Evolutionary conservation across 2,113 vertebrate species (phyloP).

Genomic region (Sciurus niger): DNA sequence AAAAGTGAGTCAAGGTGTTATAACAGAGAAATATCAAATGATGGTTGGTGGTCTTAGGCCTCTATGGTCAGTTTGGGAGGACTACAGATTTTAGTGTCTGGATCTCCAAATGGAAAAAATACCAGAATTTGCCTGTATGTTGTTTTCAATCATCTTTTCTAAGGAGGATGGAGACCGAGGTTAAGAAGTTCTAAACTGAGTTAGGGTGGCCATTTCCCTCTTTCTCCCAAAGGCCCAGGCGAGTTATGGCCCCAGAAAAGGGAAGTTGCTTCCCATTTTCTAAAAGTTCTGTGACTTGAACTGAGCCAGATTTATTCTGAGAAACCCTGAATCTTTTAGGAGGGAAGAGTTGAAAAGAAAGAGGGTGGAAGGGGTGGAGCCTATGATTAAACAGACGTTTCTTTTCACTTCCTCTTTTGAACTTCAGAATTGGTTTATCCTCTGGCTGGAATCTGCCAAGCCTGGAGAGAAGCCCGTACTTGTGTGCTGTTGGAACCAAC

Average conservation of each 20-base stretch:
- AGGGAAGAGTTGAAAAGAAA: slow-evolving; percentile 43
- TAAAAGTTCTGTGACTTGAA: not conserved
- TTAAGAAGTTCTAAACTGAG: not conserved
- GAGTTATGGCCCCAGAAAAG: not conserved
- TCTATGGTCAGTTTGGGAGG: not conserved
- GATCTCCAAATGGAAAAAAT: not conserved
- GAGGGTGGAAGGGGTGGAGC: slow-evolving; percentile 74
- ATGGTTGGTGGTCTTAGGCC: not conserved
- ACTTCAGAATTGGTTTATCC: not conserved
- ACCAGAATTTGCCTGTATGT: no score
- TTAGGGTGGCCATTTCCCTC: not conserved
- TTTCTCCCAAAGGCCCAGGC: not conserved
- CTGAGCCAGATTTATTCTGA: slow-evolving; percentile 32
- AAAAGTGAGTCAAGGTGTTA: not conserved
- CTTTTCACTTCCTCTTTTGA: slow-evolving; percentile 79
- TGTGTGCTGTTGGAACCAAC: not conserved
- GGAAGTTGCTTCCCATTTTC: not conserved
- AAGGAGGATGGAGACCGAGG: not conserved
- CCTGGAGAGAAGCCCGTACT: not conserved
- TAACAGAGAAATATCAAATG: not conserved
- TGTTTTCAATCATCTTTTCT: not conserved
- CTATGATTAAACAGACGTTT: slow-evolving; percentile 26
- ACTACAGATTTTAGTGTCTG: not conserved
- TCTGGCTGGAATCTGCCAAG: not conserved
- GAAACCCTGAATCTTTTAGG: slow-evolving; percentile 46